Evolutionary conservation across 2,797 vertebrate genomes (phyloP), one percentile per base, ranked within the genome.

Genomic region (Alcedo quadribrachys): DNA sequence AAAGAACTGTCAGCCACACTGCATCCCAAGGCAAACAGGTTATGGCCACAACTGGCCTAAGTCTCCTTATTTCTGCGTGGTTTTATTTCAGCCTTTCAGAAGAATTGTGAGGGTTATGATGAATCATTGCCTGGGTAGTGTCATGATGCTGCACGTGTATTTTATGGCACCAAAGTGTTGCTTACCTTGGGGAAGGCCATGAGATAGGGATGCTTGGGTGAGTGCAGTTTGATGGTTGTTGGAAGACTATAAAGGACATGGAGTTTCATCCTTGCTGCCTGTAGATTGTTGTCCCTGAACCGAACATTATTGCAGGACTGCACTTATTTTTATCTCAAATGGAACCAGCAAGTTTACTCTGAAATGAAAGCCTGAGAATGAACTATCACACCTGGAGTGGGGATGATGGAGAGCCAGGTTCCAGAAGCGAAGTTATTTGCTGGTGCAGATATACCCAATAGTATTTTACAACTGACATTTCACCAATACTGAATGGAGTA

Each of bases 381-480:
- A 81, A 9, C 50, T 77, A 57, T 75, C 28, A 46, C 6, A 42
- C 11, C 10, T 30, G 25, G 27, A 80, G 12, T 37, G 37, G 33
- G 33, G 61, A 82, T 85, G 87, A 95, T 54, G 68, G 57, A 92
- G 46, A 8, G 32, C 24, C 24, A 45, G 37, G 55, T 78, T 83
- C 46, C 40, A 84, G 67, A 43, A 90, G n/a, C 55, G 66, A 79
- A 66, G 66, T 69, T 68, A 90, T 88, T 86, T 86, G 51, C 85
- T 92, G 74, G 54, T 71, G 55, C 79, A 79, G 40, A 60, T 53
- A 55, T 45, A 81, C 28, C 62, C 70, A 90, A 28, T 20, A 86
- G 63, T 92, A 92, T 86, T 96, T 90, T 84, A 88, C 32, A 88
- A 60, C 58, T 92, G 93, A 90, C 77, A 63, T 90, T 92, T 96